Conservation (phyloP, 2,888 invertebrate genomes). For the Eupithecia vulgata region DNA sequence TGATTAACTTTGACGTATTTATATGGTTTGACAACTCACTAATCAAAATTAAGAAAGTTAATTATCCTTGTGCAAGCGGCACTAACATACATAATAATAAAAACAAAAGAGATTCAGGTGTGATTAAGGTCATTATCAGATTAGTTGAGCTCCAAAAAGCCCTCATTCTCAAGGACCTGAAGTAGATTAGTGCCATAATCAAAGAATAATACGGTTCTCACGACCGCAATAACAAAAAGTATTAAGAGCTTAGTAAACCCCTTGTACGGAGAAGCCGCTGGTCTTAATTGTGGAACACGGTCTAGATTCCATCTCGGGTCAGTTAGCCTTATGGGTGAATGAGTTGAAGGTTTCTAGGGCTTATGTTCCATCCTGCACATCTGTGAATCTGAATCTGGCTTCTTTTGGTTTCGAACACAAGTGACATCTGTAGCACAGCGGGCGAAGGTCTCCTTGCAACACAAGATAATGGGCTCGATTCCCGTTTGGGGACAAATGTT, state of each 20-base stretch:
- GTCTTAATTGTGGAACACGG: constrained; percentile 51
- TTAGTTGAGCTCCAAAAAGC: constrained; percentile 9
- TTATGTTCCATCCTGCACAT: neutral
- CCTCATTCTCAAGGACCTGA: constrained; percentile 39
- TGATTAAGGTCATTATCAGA: too few species aligned
- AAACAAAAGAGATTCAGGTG: too few species aligned
- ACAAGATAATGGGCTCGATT: too few species aligned
- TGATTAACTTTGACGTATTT: too few species aligned
- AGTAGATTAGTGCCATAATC: constrained; percentile 43
- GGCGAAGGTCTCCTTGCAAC: too few species aligned
- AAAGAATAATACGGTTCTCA: constrained; percentile 41
- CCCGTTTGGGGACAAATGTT: too few species aligned
- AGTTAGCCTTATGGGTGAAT: constrained; percentile 28
- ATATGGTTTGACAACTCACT: too few species aligned
- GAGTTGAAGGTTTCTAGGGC: constrained; percentile 25
- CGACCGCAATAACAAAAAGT: constrained; percentile 46
- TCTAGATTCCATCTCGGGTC: constrained; percentile 44
- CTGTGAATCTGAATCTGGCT: neutral
- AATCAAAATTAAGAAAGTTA: too few species aligned
- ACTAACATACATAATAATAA: too few species aligned
- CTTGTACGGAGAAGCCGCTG: constrained; percentile 62
- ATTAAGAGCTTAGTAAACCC: constrained; percentile 48
- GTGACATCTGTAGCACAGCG: too few species aligned
- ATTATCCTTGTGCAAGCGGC: too few species aligned
- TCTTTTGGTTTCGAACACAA: neutral